Evolutionary conservation across 30 jellyfish, hydroid and myxozoan species (phyloP).

Genomic region (Chrysaora quinquecirrha): DNA sequence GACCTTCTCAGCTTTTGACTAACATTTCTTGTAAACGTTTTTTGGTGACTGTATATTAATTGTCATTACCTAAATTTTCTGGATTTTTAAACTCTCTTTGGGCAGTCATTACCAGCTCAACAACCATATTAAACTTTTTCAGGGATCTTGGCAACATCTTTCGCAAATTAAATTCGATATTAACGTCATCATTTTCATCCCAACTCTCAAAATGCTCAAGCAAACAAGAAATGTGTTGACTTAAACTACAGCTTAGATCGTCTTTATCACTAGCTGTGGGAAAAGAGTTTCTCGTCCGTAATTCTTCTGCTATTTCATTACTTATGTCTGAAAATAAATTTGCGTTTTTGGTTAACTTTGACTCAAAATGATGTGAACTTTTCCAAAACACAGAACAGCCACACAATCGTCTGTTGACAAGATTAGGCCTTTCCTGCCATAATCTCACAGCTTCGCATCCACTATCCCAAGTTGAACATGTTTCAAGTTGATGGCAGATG

Average conservation of each 20-base stretch:
- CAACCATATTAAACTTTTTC: conserved; percentile 39
- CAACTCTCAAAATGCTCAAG: neutral
- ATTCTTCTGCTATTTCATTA: neutral
- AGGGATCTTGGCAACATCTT: conserved; percentile 72
- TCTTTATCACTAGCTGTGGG: neutral
- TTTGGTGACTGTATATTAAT: neutral
- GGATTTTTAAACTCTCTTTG: no score
- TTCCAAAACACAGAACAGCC: conserved; percentile 67
- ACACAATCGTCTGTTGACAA: conserved; percentile 81
- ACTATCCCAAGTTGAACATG: conserved; percentile 31
- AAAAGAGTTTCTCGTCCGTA: no score
- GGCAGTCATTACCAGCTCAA: conserved; percentile 50
- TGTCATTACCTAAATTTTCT: neutral
- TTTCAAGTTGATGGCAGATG: neutral
- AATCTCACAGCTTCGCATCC: conserved; percentile 75
- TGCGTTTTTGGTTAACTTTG: neutral
- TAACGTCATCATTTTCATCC: neutral
- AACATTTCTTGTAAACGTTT: no score
- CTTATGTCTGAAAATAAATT: neutral
- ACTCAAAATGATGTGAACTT: neutral
- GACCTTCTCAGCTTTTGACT: no score
- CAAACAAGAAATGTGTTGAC: neutral
- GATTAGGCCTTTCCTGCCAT: conserved; percentile 85
- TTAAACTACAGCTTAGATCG: neutral
- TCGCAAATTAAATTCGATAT: conserved; percentile 22